Conservation (phyloP, 1,140 invertebrate species). For the Psix sp. region DNA sequence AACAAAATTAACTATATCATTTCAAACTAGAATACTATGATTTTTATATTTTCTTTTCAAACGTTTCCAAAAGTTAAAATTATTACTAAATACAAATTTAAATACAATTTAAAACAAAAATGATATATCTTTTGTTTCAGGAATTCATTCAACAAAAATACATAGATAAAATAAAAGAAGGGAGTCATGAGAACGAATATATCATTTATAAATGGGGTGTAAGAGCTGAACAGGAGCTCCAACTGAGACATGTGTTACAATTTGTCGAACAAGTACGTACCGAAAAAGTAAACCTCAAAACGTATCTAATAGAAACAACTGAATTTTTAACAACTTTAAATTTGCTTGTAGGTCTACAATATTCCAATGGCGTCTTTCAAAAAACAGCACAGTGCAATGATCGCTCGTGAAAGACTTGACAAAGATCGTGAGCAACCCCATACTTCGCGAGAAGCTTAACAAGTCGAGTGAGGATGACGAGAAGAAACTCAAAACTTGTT, state of each 20-base stretch:
- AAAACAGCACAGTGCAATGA: constrained; percentile 57
- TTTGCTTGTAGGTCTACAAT: constrained; percentile 57
- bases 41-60: no score
- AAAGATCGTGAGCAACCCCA: constrained; percentile 1
- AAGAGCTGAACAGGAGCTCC: constrained; percentile 62
- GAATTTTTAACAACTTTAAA: neutral
- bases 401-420: constrained; percentile 22
- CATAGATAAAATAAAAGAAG: constrained; percentile 28
- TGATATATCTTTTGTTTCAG: constrained; percentile 61
- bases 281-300: no score
- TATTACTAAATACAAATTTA: no score
- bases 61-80: no score
- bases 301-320: neutral
- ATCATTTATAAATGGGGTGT: constrained; percentile 63
- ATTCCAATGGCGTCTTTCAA: constrained; percentile 38
- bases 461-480: neutral
- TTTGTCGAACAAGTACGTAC: constrained; percentile 64
- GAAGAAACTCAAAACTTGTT: no score
- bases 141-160: constrained; percentile 66
- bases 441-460: neutral
- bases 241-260: constrained; percentile 52
- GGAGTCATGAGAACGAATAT: constrained; percentile 12
- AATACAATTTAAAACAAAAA: no score
- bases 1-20: no score
- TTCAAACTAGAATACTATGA: no score